Evolutionary conservation across 2,113 vertebrate genomes (phyloP).

Genomic region (Desmodus rotundus): DNA sequence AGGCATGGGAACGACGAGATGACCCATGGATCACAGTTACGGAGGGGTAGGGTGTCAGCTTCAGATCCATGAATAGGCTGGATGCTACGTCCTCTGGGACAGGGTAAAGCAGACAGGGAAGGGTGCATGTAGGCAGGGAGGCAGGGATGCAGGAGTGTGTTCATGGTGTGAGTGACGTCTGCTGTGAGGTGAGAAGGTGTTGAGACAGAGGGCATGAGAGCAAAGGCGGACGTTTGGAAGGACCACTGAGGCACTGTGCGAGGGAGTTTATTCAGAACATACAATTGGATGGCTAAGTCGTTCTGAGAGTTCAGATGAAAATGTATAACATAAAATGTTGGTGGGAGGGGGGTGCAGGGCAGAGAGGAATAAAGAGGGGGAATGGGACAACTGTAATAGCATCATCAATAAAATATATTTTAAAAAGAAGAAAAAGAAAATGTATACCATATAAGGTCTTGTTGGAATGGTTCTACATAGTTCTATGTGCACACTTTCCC

Average conservation of each 20-base stretch:
- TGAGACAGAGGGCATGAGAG: neutral
- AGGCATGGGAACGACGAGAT: neutral
- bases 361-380: no score
- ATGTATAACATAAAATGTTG: neutral
- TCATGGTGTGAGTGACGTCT: neutral
- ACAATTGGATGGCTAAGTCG: neutral
- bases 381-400: no score
- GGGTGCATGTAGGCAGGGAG: neutral
- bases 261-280: neutral
- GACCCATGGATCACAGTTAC: neutral
- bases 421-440: neutral
- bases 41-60: neutral
- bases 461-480: neutral
- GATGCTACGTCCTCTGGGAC: neutral
- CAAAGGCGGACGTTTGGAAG: neutral
- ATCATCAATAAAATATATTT: no score
- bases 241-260: neutral
- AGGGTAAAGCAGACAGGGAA: neutral
- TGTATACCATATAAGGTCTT: no score
- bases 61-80: neutral
- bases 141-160: neutral
- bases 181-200: neutral
- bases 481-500: neutral
- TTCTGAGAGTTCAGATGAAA: neutral
- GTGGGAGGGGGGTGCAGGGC: no score